A percentile compares a stretch with the other conserved stretches of the same genome.
Conservation (phyloP, 2,113 vertebrate species). For the Zapornia atra region DNA sequence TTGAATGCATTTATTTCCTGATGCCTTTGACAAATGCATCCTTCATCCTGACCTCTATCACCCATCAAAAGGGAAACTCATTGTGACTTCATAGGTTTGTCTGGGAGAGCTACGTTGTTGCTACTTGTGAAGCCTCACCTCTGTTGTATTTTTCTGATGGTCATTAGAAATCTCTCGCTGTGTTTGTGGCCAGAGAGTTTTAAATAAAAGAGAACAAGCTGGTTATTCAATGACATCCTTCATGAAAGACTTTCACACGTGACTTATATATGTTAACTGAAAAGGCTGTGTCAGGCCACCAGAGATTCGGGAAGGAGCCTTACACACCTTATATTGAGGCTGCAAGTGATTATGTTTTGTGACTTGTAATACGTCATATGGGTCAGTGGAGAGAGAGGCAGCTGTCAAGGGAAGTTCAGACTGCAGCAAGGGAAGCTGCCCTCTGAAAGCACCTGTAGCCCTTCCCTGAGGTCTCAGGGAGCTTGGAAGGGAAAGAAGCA, state of each 20-base stretch:
- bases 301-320: neutral
- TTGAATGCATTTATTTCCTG: neutral
- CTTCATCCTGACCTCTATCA: neutral
- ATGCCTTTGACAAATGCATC: neutral
- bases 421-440: neutral
- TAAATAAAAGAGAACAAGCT: neutral
- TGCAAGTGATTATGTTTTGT: neutral
- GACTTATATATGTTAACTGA: neutral
- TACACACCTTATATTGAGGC: neutral
- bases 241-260: neutral
- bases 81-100: accelerated
- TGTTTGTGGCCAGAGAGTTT: neutral
- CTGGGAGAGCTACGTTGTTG: neutral
- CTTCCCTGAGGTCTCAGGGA: neutral
- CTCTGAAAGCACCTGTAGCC: accelerated
- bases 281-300: neutral
- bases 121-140: neutral
- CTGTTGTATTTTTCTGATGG: neutral
- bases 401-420: neutral
- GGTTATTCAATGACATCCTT: neutral
- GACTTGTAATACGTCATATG: neutral
- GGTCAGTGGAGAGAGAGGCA: neutral
- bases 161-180: neutral
- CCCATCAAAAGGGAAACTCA: neutral
- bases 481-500: neutral